Percentiles rank a stretch among this genome's conserved stretches.
These are phyloP conservation scores for Phoeniculus purpureus DNA, from an alignment of 2,797 vertebrate species.

Conservation along the genomic window DNA sequence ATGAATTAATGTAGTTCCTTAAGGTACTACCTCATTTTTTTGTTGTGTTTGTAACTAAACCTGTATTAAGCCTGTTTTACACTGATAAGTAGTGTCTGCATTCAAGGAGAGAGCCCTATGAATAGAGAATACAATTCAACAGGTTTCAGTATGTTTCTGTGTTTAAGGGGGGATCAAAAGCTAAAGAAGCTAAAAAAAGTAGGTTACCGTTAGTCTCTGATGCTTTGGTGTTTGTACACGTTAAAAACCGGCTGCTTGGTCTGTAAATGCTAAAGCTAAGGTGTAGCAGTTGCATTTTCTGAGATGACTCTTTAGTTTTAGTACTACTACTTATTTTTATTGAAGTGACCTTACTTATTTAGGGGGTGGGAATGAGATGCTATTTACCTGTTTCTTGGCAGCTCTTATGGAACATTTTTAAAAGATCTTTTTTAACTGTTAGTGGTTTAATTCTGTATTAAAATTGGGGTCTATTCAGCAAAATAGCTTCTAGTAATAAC, in stretches of 20 bases:
- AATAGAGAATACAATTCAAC: background rate
- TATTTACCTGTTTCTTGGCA: background rate
- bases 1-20: background rate
- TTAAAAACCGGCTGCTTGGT: background rate
- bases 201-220: background rate
- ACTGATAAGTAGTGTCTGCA: background rate
- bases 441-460: background rate
- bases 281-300: background rate
- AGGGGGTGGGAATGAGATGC: background rate
- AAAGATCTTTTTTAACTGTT: background rate
- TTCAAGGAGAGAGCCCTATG: background rate
- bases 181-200: background rate
- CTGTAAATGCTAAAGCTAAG: background rate
- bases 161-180: background rate
- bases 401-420: background rate
- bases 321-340: background rate
- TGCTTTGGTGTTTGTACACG: background rate
- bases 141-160: background rate
- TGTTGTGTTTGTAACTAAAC: background rate
- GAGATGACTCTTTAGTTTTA: background rate
- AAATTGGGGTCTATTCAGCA: background rate
- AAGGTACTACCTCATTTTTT: background rate
- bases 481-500: background rate
- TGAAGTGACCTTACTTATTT: background rate
- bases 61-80: background rate